Percentiles rank a stretch among this genome's conserved stretches.
Evolutionary conservation across 2,797 vertebrate genomes (phyloP).

Genomic region (Streptopelia turtur): DNA sequence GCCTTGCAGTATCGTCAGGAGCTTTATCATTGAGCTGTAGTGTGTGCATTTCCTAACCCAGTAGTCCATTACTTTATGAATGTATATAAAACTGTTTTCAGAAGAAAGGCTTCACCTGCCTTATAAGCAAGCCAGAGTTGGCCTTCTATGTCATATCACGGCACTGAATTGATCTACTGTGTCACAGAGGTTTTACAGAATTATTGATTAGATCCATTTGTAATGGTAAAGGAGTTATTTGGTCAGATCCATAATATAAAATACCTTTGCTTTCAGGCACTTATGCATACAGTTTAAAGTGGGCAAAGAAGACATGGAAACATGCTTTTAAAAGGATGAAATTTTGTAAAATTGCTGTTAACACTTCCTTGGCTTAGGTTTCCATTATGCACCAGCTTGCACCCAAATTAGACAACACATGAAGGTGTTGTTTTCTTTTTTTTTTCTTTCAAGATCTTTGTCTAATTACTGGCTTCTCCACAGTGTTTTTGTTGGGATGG

Average conservation of each 20-base stretch:
- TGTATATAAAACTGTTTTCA: neutral
- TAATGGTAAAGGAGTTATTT: neutral
- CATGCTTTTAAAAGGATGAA: neutral
- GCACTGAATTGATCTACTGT: neutral
- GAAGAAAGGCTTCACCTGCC: neutral
- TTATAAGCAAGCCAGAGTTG: neutral
- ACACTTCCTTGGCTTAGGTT: neutral
- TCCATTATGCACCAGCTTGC: neutral
- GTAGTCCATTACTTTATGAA: neutral
- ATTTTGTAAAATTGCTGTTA: neutral
- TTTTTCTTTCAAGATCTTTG: neutral
- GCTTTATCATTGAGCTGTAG: neutral
- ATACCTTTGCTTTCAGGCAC: neutral
- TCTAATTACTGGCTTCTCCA: neutral
- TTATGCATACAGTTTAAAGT: neutral
- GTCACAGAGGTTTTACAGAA: neutral
- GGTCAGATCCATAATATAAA: neutral
- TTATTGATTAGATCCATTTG: neutral
- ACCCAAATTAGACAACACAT: neutral
- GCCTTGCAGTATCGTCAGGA: neutral
- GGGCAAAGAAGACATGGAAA: neutral
- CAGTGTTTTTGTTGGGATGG: neutral
- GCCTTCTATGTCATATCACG: accelerated
- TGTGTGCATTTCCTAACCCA: neutral
- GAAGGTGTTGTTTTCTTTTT: neutral